phyloP scores from a whole-genome alignment of 2,888 invertebrate species.

The Doris montereyensis region DNA sequence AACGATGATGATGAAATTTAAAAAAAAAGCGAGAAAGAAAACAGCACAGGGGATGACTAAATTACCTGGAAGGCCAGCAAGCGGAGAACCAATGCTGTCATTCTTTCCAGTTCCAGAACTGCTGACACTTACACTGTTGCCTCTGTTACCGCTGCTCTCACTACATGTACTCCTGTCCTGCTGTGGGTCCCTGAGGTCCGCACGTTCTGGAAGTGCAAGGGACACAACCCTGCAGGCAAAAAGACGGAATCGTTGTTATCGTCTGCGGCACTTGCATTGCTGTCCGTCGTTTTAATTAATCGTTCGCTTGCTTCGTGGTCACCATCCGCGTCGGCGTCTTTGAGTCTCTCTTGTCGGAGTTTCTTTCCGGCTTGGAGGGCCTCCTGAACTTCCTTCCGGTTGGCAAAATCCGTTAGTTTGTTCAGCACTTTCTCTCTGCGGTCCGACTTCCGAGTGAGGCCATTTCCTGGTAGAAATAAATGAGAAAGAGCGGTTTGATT shows the following conservation, averaged over 20 bases:
- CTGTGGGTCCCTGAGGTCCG: neutral
- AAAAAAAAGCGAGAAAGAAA: no score
- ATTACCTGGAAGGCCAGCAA: neutral
- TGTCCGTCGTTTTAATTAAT: conserved; percentile 47
- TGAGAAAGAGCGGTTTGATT: neutral
- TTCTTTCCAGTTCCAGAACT: neutral
- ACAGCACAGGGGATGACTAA: no score
- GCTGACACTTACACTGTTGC: neutral
- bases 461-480: conserved; percentile 55
- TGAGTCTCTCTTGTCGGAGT: conserved; percentile 22
- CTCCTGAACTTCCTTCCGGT: conserved; percentile 37
- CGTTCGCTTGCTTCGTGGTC: conserved; percentile 45
- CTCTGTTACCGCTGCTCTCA: no score
- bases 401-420: conserved; percentile 51
- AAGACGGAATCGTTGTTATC: conserved; percentile 57
- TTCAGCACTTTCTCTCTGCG: conserved; percentile 62
- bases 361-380: conserved; percentile 28
- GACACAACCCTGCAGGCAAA: conserved; percentile 48
- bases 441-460: conserved; percentile 64
- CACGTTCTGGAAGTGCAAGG: neutral
- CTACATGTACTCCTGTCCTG: neutral
- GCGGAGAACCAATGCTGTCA: conserved; percentile 17
- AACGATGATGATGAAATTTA: no score
- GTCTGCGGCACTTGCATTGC: no score
- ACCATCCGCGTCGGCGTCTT: conserved; percentile 25